Base-by-base conservation (phyloP, 2,797 vertebrate genomes). In the Natrix natrix region DNA sequence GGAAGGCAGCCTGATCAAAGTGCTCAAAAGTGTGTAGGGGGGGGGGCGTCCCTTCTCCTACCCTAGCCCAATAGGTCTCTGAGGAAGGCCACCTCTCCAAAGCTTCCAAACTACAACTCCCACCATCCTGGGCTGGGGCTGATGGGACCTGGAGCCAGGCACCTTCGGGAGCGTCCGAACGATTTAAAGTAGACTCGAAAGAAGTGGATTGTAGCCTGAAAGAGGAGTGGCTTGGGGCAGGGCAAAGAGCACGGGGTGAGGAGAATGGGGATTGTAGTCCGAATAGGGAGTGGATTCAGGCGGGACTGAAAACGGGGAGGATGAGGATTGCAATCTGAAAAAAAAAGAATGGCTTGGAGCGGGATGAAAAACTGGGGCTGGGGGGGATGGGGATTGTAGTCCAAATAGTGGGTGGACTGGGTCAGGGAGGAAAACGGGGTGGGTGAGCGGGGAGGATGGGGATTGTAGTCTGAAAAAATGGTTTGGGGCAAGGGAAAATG, bases 1-100 rank as follows among this genome's bases (percentile, higher is more conserved):
- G 22, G 4, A 24, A 83, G 10, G 17, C 69, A 43, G n/a, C 32
- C 32, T 1, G 69, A 43, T 43, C 32, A 13, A 87, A 6, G 24
- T 7, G 3, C 1, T 87, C 20, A 26, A 54, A 8, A 43, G 5
- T 4, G 37, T 0, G 1, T 6, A 24, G 24, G 24, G 0, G 13
- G 26, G 5, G 22, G 5, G 12, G 54, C 1, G 48, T 22, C 86
- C 26, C 86, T 28, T 87, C 86, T 26, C 43, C 5, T 5, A 87
- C 26, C 52, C 2, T 0, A 17, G 20, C 17, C 43, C 74, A 48
- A 48, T 24, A 8, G 74, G 74, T 24, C 74, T 83, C 20, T 0
- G 43, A 48, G 37, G 74, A 83, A 78, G 74, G 37, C 37, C 8
- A 3, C 74, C 37, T 22, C 17, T 43, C 69, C 69, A 78, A 86